phyloP scores from a whole-genome alignment of 1,140 invertebrate species.

The Microplitis demolitor region DNA sequence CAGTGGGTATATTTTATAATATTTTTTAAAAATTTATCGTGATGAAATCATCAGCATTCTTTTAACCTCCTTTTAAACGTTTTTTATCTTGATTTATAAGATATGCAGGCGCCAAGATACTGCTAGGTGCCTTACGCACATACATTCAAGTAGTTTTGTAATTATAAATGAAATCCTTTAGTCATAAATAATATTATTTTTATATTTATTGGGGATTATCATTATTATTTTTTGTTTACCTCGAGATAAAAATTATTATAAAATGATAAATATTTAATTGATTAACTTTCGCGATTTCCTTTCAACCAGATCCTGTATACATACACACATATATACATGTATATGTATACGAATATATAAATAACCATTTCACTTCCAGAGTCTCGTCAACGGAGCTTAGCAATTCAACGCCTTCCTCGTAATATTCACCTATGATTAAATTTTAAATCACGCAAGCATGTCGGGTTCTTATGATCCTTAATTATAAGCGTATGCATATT shows the following conservation, averaged over 20 bases:
- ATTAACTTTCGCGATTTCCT: conserved; percentile 26
- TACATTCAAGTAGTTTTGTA: too few species aligned
- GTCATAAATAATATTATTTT: too few species aligned
- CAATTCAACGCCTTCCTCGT: conserved; percentile 16
- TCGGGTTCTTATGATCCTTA: conserved; percentile 16
- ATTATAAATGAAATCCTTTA: too few species aligned
- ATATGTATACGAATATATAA: background rate
- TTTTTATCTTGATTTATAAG: too few species aligned
- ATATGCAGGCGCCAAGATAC: too few species aligned
- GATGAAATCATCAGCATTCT: too few species aligned
- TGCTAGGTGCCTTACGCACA: too few species aligned
- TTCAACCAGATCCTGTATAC: background rate
- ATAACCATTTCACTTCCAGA: conserved; percentile 19
- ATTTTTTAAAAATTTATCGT: too few species aligned
- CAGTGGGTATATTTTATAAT: too few species aligned
- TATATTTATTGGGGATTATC: too few species aligned
- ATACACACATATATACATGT: too few species aligned
- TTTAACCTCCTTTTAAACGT: too few species aligned
- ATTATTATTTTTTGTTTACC: background rate
- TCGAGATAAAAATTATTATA: background rate
- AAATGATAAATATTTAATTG: conserved; percentile 4
- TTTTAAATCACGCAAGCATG: conserved; percentile 15
- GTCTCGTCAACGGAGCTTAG: conserved; percentile 17
- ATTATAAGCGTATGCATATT: conserved; percentile 5
- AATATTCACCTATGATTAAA: conserved; percentile 19